Evolutionary conservation across 2,113 vertebrate genomes (phyloP), one percentile per base, ranked within the genome.

Genomic region (Bothrops jararaca): DNA sequence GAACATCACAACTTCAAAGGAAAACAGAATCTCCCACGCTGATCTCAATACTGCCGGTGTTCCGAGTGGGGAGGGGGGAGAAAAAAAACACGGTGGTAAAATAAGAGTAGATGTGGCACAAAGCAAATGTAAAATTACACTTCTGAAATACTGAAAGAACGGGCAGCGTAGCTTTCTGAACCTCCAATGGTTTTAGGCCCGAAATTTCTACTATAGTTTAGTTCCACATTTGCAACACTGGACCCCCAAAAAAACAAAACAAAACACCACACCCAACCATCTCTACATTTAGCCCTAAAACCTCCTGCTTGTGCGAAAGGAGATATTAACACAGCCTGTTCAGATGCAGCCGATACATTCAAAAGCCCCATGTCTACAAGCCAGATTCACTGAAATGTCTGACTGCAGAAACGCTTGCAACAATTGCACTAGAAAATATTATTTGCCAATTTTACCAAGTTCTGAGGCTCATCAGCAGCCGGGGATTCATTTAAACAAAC

Each of bases 81-180:
- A 3, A 42, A 42, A 42, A 42, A 34, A 69, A 29, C 58, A 12
- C 3, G 15, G 18, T 39, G 42, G 53, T 90, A 52, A 90, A 86
- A 29, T 80, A 86, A 64, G 45, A 48, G 57, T 50, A 85, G 54
- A 90, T 60, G 89, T 93, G 88, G 74, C 74, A 93, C 92, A 90
- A 24, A 56, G 53, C n/a, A 74, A 54, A 91, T 88, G n/a, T n/a
- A 92, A 34, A 57, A 45, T 85, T 89, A 89, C 26, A 39, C n/a
- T 85, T 60, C 26, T 22, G 34, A 86, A 93, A 93, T 86, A 86
- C 74, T 64, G 88, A 60, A 64, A 80, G 23, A 29, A n/a, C 45
- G 86, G 80, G 45, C 92, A 92, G 23, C 18, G 13, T 89, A 5
- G 57, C 23, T 85, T 85, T 53, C 39, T 39, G 74, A 92, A 90